Base-by-base conservation (phyloP, 2,888 invertebrate genomes). In the Drosophila seclusa region DNA sequence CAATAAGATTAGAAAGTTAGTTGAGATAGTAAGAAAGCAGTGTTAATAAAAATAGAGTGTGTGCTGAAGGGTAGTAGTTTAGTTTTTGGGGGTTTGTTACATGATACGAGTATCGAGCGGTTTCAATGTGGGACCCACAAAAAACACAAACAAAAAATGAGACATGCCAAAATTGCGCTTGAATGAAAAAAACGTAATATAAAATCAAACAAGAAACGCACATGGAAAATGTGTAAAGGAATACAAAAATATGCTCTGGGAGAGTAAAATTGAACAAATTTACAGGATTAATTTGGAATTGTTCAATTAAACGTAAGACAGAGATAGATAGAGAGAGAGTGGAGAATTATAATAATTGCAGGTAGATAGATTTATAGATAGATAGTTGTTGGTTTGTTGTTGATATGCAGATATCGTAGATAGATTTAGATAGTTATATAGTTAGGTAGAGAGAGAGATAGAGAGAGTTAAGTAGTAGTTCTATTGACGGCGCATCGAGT, bases 261-360 rank as follows among this genome's bases (percentile, higher is more conserved):
- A 40, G 10, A 50, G 11, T 40, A 61, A 62, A 50, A 18, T 71
- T 42, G 42, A 72, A 72, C 53, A 66, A 76, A 67, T 67, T 67
- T 69, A 77, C 52, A 73, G 36, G 42, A 55, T 63, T 78, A 63
- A 71, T 80, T 78, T 70, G 29, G 59, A 74, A 38, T 50, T 55
- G 38, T 68, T 73, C 50, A 55, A 52, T 66, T 27, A 27, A 32
- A 54, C 34, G 48, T 45, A 68, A 45, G 18, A 34, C 11, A 62
- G 18, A 42, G 8, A 38, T 4, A 7, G 21, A 53, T 50, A 58
- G 27, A 49, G 13, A 60, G 5, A 60, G 13, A 62, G 32, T 29
- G 64, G 53, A 61, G 62, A 63, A 45, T 60, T 66, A 55, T 60
- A 66, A 53, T 58, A 48, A 45, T 69, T 70, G 70, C 58, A 61